Evolutionary conservation across 2,113 vertebrate species (phyloP), one percentile per base, ranked within the genome.

Genomic region (Boleophthalmus pectinirostris): DNA sequence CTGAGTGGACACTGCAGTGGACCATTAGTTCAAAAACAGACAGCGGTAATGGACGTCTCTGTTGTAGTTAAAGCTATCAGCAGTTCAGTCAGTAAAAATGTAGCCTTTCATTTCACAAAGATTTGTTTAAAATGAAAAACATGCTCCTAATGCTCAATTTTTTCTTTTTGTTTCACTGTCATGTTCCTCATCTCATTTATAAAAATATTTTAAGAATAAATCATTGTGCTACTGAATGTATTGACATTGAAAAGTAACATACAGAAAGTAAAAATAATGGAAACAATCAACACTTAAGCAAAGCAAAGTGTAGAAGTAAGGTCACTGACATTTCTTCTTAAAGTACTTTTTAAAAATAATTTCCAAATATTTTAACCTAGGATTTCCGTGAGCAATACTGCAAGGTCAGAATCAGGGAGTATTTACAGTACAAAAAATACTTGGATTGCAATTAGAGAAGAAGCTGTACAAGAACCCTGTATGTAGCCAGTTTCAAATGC

Each of bases 11-110:
- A 71, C 1, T 29, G 14, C 67, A 61, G 47, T 25, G 69, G 47
- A 72, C 25, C 75, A 84, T 86, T 70, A 79, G 68, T 43, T 51
- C 11, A 38, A 64, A 82, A 79, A 64, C 45, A 58, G 73, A 29
- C 67, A 33, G 21, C 21, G 65, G 57, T 86, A 80, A 84, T 73
- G 66, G 23, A 13, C 12, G 21, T 24, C 56, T 14, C 11, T 58
- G 21, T 8, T 15, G 11, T 58, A 14, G 53, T 58, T 23, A 58
- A 25, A 3, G 21, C 56, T 24, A 25, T 58, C 56, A 58, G n/a
- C 21, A 23, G 23, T 5, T 25, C 1, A 43, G 38, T 10, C 9
- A 43, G 5, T 14, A 11, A 14, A 58, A 58, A 58, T 14, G 21
- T 58, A 15, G 11, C 11, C 54, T 25, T 58, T 58, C 11, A 14